Conservation (phyloP, 2,113 vertebrate species). For the Callipepla californica region DNA sequence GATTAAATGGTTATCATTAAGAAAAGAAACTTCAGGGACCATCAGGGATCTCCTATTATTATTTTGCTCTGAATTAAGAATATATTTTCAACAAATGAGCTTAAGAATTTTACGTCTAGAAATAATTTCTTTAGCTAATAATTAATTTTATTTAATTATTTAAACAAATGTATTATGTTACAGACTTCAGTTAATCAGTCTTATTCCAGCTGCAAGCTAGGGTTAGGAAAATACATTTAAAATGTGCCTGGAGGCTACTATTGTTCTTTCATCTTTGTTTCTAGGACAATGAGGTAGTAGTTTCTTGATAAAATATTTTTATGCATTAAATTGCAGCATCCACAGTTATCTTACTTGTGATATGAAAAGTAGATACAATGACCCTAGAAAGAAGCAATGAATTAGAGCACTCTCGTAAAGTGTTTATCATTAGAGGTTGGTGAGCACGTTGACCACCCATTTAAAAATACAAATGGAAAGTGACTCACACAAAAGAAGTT, state of each 20-base stretch:
- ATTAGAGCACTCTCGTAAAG: not conserved
- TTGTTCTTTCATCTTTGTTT: not conserved
- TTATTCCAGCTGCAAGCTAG: not conserved
- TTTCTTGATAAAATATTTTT: not conserved
- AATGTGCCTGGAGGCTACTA: not conserved
- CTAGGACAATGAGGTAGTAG: not conserved
- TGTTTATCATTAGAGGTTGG: not conserved
- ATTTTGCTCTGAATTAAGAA: not conserved
- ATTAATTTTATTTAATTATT: not conserved
- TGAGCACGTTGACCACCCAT: not conserved
- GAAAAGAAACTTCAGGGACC: not conserved
- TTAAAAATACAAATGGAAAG: not conserved
- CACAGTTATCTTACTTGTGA: not conserved
- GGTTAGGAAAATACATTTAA: not conserved
- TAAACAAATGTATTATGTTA: not conserved
- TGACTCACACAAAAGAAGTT: not conserved
- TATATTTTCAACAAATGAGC: not conserved
- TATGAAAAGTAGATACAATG: not conserved
- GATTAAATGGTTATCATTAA: not conserved
- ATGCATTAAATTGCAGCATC: not conserved
- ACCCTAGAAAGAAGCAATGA: not conserved
- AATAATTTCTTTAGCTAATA: not conserved
- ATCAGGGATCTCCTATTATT: not conserved
- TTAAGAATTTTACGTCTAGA: not conserved
- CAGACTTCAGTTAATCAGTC: rapidly evolving